Evolutionary conservation across 2,888 invertebrate genomes (phyloP), one percentile per base, ranked within the genome.

Genomic region (Drosophila ezoana): DNA sequence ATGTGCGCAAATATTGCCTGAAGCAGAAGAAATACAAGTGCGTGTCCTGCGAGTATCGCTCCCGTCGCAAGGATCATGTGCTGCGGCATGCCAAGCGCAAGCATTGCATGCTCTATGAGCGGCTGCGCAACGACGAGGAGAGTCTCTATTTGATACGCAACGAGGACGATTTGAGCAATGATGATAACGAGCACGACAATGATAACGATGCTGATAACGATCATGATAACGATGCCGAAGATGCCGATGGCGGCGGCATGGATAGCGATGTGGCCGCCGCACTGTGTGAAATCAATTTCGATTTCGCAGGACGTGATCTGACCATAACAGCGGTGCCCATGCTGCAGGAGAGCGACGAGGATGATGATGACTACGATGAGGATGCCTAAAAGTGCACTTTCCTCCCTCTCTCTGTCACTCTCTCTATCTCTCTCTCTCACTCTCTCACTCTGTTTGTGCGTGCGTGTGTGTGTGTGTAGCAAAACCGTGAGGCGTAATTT

Each of bases 11-110:
- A 74, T 92, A 92, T 69, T 92, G 92, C 62, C 81, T 92, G 3
- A 92, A 92, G 70, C 90, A 92, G 59, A 92, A 92, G 79, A 91
- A 92, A 71, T 92, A 91, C 79, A 91, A 91, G 66, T 92, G 92
- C 68, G 84, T 91, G 11, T 92, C 91, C 51, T 92, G 92, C 70
- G 90, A 91, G 61, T 92, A 92, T 81, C 91, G 92, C 5, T 92
- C 92, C 4, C 83, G 92, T 0, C 91, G 92, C 67, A 91, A 91
- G 76, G 92, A 92, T 88, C 92, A 92, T 70, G 91, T 92, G 14
- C 63, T 91, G 62, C 81, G 92, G 4, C 92, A 92, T 80, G 91
- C 92, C 13, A 90, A 87, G 57, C 91, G 92, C 56, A 91, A 92
- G 62, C 92, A 92, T 63, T 89, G 90, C 62, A 86, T 90, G 53